Conservation (phyloP, 1,140 invertebrate species). For the Brachionus rubens region DNA sequence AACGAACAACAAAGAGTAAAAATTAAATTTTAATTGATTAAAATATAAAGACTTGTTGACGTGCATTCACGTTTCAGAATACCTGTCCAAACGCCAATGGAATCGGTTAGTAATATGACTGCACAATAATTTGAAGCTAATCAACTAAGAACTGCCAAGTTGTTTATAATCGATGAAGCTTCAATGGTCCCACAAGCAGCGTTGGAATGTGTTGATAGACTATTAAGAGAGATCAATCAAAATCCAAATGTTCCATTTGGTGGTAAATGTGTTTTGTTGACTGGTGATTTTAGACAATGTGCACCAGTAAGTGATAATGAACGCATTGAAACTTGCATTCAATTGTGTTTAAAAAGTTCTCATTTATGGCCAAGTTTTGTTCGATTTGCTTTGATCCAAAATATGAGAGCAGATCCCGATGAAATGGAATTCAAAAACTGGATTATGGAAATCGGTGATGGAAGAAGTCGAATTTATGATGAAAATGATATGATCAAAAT, state of each 20-base stretch:
- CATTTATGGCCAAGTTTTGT: not conserved
- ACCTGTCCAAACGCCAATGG: not conserved
- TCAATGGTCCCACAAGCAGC: constrained; percentile 47
- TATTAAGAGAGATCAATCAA: constrained; percentile 25
- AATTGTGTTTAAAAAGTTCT: constrained; percentile 9
- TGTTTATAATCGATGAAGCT: constrained; percentile 49
- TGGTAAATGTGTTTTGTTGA: constrained; percentile 47
- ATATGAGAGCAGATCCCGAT: constrained; percentile 19
- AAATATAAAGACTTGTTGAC: not conserved
- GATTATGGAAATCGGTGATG: constrained; percentile 3
- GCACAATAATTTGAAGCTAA: not conserved
- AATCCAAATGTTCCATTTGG: constrained; percentile 32
- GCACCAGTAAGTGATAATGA: constrained; percentile 37
- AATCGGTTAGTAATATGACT: not conserved
- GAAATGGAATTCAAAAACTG: constrained; percentile 15
- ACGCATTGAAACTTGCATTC: constrained; percentile 1
- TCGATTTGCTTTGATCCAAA: not conserved
- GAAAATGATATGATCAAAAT: not conserved
- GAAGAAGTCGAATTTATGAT: not conserved
- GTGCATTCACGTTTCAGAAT: not conserved
- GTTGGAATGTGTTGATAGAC: constrained; percentile 40
- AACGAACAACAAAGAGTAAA: no score
- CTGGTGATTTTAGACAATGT: constrained; percentile 48
- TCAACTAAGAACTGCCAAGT: not conserved
- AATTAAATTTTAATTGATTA: not conserved